Evolutionary conservation across 1,140 invertebrate species (phyloP).

Genomic region (Caligus rogercresseyi): DNA sequence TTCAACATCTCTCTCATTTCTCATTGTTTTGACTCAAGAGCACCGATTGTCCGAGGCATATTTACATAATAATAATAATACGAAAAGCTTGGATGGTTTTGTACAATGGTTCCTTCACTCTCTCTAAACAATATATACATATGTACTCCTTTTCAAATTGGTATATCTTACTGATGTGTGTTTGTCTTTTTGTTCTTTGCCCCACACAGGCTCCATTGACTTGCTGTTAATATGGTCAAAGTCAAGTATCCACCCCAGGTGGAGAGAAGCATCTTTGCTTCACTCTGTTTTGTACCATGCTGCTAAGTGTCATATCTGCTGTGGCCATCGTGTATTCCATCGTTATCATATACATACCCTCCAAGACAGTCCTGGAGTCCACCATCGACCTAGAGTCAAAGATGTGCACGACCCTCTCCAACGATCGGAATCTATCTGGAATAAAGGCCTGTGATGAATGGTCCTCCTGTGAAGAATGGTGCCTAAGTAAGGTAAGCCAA

Average conservation of each 20-base stretch:
- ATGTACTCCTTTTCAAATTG: too few species aligned
- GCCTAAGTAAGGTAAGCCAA: constrained; percentile 13
- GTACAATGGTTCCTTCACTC: too few species aligned
- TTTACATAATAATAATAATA: too few species aligned
- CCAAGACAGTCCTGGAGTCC: constrained; percentile 3
- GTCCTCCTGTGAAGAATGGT: constrained; percentile 20
- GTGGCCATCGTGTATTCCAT: constrained; percentile 18
- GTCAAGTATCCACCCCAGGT: constrained; percentile 18
- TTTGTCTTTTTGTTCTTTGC: too few species aligned
- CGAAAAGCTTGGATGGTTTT: too few species aligned
- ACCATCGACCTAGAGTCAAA: constrained; percentile 9
- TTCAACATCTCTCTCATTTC: too few species aligned
- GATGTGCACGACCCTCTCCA: constrained; percentile 10
- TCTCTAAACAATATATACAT: too few species aligned
- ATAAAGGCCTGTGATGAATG: constrained; percentile 1
- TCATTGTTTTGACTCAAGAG: too few species aligned
- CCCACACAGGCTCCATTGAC: too few species aligned
- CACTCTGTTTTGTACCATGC: constrained; percentile 16
- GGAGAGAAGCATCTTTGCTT: constrained; percentile 19
- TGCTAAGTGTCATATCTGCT: constrained; percentile 7
- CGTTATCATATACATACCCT: constrained; percentile 19
- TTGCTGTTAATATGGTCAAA: too few species aligned
- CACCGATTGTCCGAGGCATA: too few species aligned
- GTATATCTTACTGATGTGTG: too few species aligned
- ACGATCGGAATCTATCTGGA: constrained; percentile 14